These are phyloP conservation scores for Trematomus bernacchii DNA, from an alignment of 2,797 vertebrate genomes.

Conservation along the genomic window DNA sequence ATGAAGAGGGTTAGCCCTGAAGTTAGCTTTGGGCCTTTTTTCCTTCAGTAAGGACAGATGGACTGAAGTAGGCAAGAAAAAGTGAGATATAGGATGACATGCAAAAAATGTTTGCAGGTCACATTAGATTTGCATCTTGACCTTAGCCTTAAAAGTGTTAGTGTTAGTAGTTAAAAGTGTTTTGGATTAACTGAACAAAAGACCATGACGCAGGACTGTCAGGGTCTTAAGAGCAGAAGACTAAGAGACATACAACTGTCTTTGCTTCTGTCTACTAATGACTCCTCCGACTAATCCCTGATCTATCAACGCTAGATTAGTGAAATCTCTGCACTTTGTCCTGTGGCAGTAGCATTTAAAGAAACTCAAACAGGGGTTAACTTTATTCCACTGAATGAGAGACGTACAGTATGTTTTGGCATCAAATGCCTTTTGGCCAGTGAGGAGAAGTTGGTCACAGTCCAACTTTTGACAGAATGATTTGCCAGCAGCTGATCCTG, in stretches of 20 bases:
- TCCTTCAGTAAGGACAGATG: too few species aligned
- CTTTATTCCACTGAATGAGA: background rate
- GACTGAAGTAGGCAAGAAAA: too few species aligned
- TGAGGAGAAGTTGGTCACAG: slow-evolving; percentile 4
- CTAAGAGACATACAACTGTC: slow-evolving; percentile 13
- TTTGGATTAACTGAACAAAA: background rate
- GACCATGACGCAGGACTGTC: background rate
- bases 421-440: background rate
- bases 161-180: background rate
- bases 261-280: slow-evolving; percentile 23
- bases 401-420: slow-evolving; percentile 10
- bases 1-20: too few species aligned
- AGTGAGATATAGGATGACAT: too few species aligned
- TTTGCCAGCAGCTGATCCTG: slow-evolving; percentile 21
- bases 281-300: slow-evolving; percentile 42
- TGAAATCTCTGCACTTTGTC: slow-evolving; percentile 15
- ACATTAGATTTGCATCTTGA: too few species aligned
- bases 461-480: slow-evolving; percentile 29
- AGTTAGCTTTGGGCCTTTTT: too few species aligned
- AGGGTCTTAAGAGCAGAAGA: slow-evolving; percentile 17
- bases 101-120: too few species aligned
- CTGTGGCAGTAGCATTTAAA: background rate
- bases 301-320: slow-evolving; percentile 24
- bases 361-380: background rate
- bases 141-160: too few species aligned